Conservation (phyloP, 2,797 vertebrate genomes). For the Zalophus californianus region DNA sequence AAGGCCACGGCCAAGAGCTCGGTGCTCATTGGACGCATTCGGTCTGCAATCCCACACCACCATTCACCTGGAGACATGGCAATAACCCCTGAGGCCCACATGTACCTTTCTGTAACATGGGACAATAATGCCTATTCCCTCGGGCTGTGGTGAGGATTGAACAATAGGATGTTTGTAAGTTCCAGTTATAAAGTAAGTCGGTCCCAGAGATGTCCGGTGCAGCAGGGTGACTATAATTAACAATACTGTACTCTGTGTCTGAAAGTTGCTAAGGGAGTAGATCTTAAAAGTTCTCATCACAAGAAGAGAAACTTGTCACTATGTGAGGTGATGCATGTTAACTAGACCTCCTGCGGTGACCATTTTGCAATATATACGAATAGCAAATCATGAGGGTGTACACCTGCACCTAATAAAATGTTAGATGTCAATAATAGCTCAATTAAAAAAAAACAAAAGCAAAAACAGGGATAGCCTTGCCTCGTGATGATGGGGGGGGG, state of each 20-base stretch:
- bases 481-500: not conserved
- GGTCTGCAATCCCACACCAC: not conserved
- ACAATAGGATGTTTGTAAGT: not conserved
- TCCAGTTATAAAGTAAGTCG: not conserved
- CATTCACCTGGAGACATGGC: not conserved
- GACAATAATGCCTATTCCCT: not conserved
- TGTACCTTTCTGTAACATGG: not conserved
- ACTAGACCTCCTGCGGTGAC: not conserved
- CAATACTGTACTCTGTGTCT: not conserved
- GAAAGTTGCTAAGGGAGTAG: not conserved
- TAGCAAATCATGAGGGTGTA: not conserved
- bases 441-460: not conserved
- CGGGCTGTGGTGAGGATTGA: not conserved
- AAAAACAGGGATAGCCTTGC: not conserved
- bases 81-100: not conserved
- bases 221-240: not conserved
- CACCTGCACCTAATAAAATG: not conserved
- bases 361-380: not conserved
- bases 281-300: not conserved
- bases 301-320: not conserved
- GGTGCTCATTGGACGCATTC: rapidly evolving
- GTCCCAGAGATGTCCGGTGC: not conserved
- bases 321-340: not conserved
- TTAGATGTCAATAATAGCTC: not conserved
- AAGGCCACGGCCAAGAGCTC: not conserved